Conservation (phyloP, 2,797 vertebrate genomes). For the Gymnopithys bicolor region DNA sequence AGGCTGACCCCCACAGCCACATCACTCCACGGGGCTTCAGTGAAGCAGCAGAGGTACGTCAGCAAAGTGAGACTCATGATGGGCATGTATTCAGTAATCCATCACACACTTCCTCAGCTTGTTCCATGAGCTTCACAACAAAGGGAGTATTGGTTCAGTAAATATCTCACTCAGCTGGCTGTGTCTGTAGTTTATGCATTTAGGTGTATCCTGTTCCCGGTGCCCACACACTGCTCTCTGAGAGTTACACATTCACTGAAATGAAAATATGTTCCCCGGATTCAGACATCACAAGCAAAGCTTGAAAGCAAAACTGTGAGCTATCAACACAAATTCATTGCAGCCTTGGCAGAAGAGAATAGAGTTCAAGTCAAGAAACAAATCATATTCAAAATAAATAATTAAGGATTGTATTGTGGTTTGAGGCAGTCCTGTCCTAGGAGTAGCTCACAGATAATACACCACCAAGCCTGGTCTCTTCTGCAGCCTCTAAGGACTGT, state of each 20-base stretch:
- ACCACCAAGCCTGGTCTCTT: neutral
- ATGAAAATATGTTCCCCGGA: neutral
- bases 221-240: neutral
- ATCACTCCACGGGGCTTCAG: neutral
- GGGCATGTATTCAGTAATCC: neutral
- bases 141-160: neutral
- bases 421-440: neutral
- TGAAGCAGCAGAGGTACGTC: rapidly evolving
- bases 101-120: neutral
- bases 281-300: neutral
- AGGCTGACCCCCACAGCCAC: neutral
- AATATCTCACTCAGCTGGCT: neutral
- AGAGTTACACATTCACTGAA: neutral
- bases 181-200: neutral
- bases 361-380: conserved; percentile 4
- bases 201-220: neutral
- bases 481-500: neutral
- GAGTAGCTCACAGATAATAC: neutral
- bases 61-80: rapidly evolving
- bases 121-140: neutral
- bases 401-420: neutral
- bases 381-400: conserved; percentile 19
- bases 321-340: conserved; percentile 2
- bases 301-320: conserved; percentile 26
- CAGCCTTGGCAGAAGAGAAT: conserved; percentile 31